Percentiles rank a stretch among this genome's conserved stretches.
Evolutionary conservation across 2,113 vertebrate species (phyloP).

Genomic region (Hyaena hyaena): DNA sequence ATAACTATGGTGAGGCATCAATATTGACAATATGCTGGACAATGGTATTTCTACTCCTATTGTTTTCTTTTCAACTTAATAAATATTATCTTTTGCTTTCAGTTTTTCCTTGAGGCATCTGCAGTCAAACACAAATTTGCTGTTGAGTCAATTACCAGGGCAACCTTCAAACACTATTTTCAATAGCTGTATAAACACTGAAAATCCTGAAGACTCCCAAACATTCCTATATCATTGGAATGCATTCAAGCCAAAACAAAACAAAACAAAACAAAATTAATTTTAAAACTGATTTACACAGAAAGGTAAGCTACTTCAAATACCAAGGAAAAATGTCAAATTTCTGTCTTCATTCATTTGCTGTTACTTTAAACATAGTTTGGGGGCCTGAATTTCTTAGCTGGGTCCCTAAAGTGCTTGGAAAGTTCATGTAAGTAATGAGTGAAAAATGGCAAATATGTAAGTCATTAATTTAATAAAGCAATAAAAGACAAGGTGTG

Average conservation of each 20-base stretch:
- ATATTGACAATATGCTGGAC: too few species aligned
- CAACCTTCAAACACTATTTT: not conserved
- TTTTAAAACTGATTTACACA: not conserved
- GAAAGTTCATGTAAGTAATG: not conserved
- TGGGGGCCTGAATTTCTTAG: not conserved
- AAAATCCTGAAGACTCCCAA: not conserved
- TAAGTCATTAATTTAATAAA: not conserved
- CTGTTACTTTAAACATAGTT: not conserved
- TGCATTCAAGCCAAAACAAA: not conserved
- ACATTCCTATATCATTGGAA: not conserved
- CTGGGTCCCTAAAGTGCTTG: not conserved
- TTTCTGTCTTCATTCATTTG: not conserved
- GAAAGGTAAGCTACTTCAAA: not conserved
- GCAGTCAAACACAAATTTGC: not conserved
- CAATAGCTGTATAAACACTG: not conserved
- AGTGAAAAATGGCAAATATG: not conserved
- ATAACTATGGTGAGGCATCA: not conserved
- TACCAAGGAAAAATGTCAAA: not conserved
- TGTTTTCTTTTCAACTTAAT: constrained; percentile 26
- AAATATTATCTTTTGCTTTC: constrained; percentile 28
- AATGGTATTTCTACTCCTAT: not conserved
- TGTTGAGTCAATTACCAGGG: not conserved
- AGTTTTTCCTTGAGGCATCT: not conserved
- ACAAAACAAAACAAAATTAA: not conserved
- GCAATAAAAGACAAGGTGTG: not conserved